Evolutionary conservation across 2,797 vertebrate species (phyloP).

Genomic region (Sciurus vulgaris): DNA sequence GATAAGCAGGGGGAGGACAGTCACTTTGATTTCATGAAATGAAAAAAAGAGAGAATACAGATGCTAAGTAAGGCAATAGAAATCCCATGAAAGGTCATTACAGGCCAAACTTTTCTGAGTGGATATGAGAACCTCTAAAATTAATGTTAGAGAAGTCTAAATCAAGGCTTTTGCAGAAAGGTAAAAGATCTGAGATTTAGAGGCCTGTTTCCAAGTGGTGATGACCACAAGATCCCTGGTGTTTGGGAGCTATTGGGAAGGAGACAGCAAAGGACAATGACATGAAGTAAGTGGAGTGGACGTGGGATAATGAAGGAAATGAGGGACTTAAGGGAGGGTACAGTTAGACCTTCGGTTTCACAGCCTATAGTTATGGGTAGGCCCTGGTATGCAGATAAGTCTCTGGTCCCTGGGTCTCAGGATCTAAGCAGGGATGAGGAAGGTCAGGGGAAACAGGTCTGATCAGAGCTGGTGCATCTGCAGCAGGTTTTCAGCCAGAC

Average conservation of each 20-base stretch:
- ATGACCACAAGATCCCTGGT: no score
- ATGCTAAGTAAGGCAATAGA: background rate
- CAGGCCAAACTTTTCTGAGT: background rate
- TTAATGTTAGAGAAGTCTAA: no score
- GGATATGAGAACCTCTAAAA: no score
- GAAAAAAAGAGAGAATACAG: background rate
- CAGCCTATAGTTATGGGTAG: background rate
- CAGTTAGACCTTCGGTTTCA: background rate
- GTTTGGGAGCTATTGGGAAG: no score
- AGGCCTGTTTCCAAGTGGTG: background rate
- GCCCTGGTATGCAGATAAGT: no score
- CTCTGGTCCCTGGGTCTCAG: background rate
- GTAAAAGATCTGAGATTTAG: background rate
- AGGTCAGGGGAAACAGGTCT: background rate
- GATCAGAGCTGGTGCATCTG: background rate
- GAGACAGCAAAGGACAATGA: background rate
- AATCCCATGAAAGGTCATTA: background rate
- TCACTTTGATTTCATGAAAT: background rate
- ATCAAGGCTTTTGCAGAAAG: background rate
- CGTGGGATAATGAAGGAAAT: no score
- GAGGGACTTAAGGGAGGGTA: no score
- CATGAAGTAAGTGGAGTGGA: background rate
- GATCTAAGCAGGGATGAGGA: background rate
- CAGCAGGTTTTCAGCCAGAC: background rate
- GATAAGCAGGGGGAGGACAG: background rate